Base-by-base conservation (phyloP, 2,888 invertebrate genomes). In the Cryptus viduatorius region DNA sequence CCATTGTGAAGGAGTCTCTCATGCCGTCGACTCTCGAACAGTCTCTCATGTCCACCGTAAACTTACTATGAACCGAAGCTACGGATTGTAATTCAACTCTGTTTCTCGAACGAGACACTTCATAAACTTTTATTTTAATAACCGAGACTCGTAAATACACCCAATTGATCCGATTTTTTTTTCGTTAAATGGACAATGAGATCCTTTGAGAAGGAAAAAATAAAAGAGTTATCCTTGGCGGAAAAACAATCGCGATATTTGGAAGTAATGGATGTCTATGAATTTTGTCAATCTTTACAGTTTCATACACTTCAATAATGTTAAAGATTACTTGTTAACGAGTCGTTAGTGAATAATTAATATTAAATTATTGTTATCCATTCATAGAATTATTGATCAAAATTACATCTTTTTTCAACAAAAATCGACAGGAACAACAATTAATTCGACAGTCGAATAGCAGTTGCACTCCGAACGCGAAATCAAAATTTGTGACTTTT, bases 1-100 rank as follows among this genome's bases (percentile, higher is more conserved):
- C 84, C 85, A 87, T 87, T 87, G 85, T 87, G 75, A 76, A 72
- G 71, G 53, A 72, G 83, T 65, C 59, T 59, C 53, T 50, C 29
- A 79, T 67, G 67, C 65, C 67, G 67, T 53, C 67, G 56, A 56
- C 24, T 67, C 67, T 80, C 67, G 67, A 79, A 79, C 65, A 29
- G 44, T 65, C 65, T 56, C 24, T 64, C 50, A 4, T 46, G 48
- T 50, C 46, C 76, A 50, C 31, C 65, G 48, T 14, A 50, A 64
- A 7, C 42, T 42, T n/a, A 65, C 42, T 65, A n/a, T 65, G 65
- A 65, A 65, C n/a, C n/a, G 59, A 65, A 65, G 64, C 65, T 48
- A 8, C 64, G 76, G 37, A 65, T 48, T 65, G 50, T 65, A 31
- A 12, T 24, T 61, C 31, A 61, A 61, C 61, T 31, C 29, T 14